Conservation (phyloP, 1,140 invertebrate genomes). For the Eumaeus atala region DNA sequence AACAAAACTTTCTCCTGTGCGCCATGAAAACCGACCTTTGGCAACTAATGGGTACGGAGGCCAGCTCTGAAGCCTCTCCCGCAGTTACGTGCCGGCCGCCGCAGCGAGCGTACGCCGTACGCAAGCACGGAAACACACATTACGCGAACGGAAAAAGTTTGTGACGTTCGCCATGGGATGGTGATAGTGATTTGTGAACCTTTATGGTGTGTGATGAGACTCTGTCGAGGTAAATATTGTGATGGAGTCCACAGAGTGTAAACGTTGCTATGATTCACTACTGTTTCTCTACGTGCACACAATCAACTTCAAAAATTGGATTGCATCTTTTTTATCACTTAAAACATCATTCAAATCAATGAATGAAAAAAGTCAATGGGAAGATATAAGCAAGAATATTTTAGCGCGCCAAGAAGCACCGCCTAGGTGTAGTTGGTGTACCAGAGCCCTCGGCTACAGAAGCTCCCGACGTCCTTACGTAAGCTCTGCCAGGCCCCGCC, state of each 20-base stretch:
- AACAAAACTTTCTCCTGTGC: conserved; percentile 39
- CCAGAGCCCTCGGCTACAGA: conserved; percentile 23
- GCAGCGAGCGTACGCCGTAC: conserved; percentile 36
- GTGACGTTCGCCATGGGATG: conserved; percentile 9
- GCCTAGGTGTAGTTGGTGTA: conserved; percentile 5
- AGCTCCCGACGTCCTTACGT: conserved; percentile 59
- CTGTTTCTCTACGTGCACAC: too few species aligned
- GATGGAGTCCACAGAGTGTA: too few species aligned
- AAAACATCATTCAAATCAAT: too few species aligned
- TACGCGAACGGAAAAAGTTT: conserved; percentile 14
- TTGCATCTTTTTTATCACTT: too few species aligned
- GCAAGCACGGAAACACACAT: background rate
- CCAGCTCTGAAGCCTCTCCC: conserved; percentile 39
- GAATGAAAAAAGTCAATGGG: too few species aligned
- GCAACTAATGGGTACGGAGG: conserved; percentile 43
- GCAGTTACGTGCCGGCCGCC: conserved; percentile 49
- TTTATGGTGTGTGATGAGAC: conserved; percentile 35
- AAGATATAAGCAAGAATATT: too few species aligned
- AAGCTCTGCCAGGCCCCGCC: conserved; percentile 47
- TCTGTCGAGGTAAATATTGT: conserved; percentile 59
- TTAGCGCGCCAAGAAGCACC: background rate
- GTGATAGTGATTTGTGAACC: conserved; percentile 29
- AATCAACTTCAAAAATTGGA: too few species aligned
- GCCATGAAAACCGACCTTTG: conserved; percentile 51
- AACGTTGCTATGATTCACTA: too few species aligned